Evolutionary conservation across 53 echinoderm and acorn worm species (phyloP).

Genomic region (Crossaster papposus): DNA sequence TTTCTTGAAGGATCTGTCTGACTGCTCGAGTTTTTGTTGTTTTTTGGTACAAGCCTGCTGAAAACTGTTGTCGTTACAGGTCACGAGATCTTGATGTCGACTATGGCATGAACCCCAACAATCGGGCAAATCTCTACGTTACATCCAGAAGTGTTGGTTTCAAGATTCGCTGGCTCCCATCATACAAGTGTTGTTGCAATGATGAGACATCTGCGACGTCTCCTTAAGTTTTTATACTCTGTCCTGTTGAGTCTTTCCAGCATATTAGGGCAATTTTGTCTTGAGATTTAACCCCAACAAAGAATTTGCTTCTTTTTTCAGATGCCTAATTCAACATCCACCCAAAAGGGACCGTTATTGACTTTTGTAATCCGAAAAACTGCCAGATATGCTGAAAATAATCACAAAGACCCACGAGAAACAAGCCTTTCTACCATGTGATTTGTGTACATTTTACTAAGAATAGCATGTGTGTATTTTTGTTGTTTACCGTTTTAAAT

Average conservation of each 20-base stretch:
- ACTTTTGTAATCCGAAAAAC: background rate
- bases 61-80: no score
- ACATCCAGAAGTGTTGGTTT: no score
- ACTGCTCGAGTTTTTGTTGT: no score
- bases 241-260: background rate
- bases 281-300: background rate
- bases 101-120: no score
- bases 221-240: background rate
- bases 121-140: no score
- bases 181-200: background rate
- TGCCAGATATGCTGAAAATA: slow-evolving; percentile 31
- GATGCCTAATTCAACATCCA: no score
- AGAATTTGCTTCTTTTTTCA: background rate
- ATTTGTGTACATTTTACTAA: slow-evolving; percentile 17
- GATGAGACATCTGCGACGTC: background rate
- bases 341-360: no score
- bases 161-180: no score
- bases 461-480: background rate
- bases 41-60: no score
- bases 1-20: no score
- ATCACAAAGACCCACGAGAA: slow-evolving; percentile 6
- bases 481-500: background rate
- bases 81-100: no score
- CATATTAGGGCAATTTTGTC: background rate
- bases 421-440: slow-evolving; percentile 46